Evolutionary conservation across 2,797 vertebrate genomes (phyloP), one percentile per base, ranked within the genome.

Genomic region (Poecilia velifera): DNA sequence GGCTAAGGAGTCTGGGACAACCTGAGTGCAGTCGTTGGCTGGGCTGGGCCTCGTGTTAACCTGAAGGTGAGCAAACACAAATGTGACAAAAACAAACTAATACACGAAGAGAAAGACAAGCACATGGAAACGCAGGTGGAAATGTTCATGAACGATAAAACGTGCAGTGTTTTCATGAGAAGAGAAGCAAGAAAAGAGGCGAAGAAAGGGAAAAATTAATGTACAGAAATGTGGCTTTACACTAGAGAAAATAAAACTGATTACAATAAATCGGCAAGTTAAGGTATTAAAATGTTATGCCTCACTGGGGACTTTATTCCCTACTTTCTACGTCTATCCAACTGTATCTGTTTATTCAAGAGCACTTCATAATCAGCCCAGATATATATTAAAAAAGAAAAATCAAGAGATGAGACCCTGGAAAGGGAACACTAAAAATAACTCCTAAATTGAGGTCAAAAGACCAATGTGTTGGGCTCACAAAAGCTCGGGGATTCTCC

Each of bases 31-130:
- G 90, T 97, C 97, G 87, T 96, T 96, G 91, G 96, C 96, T 77
- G 97, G 94, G 87, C 96, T 97, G 0, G 96, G 96, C 84, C 98
- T 96, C 0, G 98, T 99, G 92, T 98, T 99, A 90, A 99, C 98
- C 98, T 99, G 94, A 81, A 81, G 86, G 76, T 74, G 71, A 39
- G 41, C 51, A 87, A 20, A 64, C 25, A 75, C 14, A 80, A 49
- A 88, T 34, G 79, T 76, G 51, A 86, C 43, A 5, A 53, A 80
- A 41, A 72, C 45, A 73, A 20, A 68, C 34, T 45, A 0, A 77
- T 4, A 78, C 62, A 83, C 88, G 82, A 89, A 88, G 85, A 76
- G 86, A 92, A 90, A 90, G 77, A 79, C 79, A 95, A 51, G 76
- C 82, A 95, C 90, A 87, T 90, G 90, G 59, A 86, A 64, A 82